Evolutionary conservation across 2,797 vertebrate species (phyloP), one percentile per base, ranked within the genome.

Genomic region (Columba guinea): DNA sequence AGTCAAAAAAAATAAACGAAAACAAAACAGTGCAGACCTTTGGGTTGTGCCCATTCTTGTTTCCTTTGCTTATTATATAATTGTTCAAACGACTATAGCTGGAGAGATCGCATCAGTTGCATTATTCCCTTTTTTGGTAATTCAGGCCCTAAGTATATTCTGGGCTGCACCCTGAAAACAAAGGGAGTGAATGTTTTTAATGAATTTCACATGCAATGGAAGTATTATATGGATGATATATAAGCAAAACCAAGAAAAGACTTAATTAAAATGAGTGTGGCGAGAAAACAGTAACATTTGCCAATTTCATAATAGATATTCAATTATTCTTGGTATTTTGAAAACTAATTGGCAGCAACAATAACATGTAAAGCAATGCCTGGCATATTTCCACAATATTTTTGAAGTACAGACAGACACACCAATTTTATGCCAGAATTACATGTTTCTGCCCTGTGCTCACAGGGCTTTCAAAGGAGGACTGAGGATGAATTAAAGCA

Each of bases 171-270:
- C 95, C 94, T 97, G 95, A 94, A 97, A 97, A 96, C 94, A 95
- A 96, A 97, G 95, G 94, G 95, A 96, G 94, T 96, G 94, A 97
- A 95, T 93, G 91, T 92, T 95, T 97, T 96, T 88, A 96, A 97
- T 81, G 92, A 96, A 92, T 93, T 97, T 80, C 91, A 96, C 94
- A 93, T 95, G 96, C 94, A 88, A 94, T 94, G 95, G 87, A 90
- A 91, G 86, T 69, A 88, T 76, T 88, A 68, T 93, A 96, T 81
- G 94, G 92, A 94, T 95, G 94, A 94, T 86, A 91, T 28, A 87
- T 64, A 80, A 84, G 89, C 41, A 92, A 94, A 97, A 96, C 0
- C 69, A 95, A 95, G 87, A 86, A 91, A 92, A 93, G 73, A 87
- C 46, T 94, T 84, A 92, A 84, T 85, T 91, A 78, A 90, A 90